Base-by-base conservation (phyloP, 1,140 invertebrate genomes). In the Leptonema lineaticorne region DNA sequence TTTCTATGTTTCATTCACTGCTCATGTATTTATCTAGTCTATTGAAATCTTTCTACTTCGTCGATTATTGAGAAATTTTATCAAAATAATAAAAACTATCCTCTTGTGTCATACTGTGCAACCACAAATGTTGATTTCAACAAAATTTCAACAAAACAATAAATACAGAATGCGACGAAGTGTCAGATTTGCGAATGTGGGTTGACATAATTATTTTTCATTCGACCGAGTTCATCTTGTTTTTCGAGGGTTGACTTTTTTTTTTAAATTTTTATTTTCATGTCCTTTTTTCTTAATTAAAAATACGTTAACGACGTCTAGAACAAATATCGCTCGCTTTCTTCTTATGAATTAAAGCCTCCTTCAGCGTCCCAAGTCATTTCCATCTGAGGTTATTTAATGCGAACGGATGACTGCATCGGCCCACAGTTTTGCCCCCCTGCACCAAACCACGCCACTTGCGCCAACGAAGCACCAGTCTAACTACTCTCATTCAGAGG, bases 311-410 rank as follows among this genome's bases (percentile, higher is more conserved):
- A 72, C 67, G 70, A 71, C 53, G 59, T 48, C 33, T 28, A 58
- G 63, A 67, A 71, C 59, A 71, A 71, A 71, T 62, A 71, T 63
- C 41, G 27, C 22, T 16, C 56, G 53, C 53, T 59, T 67, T 67
- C 65, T 72, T 68, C 70, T 72, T 67, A 45, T 69, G 70, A 72
- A 72, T 72, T 68, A 66, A 71, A 71, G 57, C 70, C 67, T 72
- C 68, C 58, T 69, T 72, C 37, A 53, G 20, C 45, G 48, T 69
- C 67, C 58, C 71, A 69, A 70, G 71, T 68, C 71, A 68, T 68
- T 66, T 72, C 70, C 70, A 69, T 72, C 71, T 73, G 65, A 73
- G 71, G 71, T 73, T 73, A 73, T 73, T 73, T 73, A 73, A 70
- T 73, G 68, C 68, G 63, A 45, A 63, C 71, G 71, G 71, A 69